A percentile compares a stretch with the other conserved stretches of the same genome.
Evolutionary conservation across 1,140 invertebrate genomes (phyloP).

Genomic region (Thaumatotibia leucotreta): DNA sequence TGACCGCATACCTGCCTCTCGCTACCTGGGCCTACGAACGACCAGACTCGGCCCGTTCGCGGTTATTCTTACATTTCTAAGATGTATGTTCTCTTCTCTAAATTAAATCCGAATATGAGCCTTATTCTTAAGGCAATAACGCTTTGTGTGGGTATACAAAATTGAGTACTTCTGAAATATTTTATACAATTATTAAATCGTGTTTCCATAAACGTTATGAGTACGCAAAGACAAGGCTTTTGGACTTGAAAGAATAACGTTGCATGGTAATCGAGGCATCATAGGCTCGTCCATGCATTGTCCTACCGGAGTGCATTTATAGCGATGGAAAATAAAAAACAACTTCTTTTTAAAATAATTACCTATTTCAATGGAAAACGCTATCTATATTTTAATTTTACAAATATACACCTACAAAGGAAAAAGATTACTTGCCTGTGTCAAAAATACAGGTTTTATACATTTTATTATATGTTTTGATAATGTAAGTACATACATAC

Average conservation of each 20-base stretch:
- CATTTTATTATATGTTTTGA: too few species aligned
- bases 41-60: not conserved
- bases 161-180: not conserved
- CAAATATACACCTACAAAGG: too few species aligned
- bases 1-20: slow-evolving; percentile 50
- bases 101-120: not conserved
- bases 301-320: not conserved
- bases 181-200: too few species aligned
- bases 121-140: not conserved
- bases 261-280: not conserved
- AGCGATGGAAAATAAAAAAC: not conserved
- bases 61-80: not conserved
- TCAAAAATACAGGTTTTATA: too few species aligned
- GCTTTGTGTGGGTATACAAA: not conserved
- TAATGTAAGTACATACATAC: too few species aligned
- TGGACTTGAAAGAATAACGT: not conserved
- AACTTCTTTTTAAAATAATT: too few species aligned
- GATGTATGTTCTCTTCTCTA: not conserved
- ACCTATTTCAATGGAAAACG: too few species aligned
- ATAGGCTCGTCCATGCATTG: too few species aligned
- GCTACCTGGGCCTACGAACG: not conserved
- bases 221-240: not conserved
- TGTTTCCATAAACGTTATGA: too few species aligned
- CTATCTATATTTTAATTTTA: too few species aligned
- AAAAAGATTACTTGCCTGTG: too few species aligned